Base-by-base conservation (phyloP, 1,140 invertebrate genomes). In the Lepidurus couesii region DNA sequence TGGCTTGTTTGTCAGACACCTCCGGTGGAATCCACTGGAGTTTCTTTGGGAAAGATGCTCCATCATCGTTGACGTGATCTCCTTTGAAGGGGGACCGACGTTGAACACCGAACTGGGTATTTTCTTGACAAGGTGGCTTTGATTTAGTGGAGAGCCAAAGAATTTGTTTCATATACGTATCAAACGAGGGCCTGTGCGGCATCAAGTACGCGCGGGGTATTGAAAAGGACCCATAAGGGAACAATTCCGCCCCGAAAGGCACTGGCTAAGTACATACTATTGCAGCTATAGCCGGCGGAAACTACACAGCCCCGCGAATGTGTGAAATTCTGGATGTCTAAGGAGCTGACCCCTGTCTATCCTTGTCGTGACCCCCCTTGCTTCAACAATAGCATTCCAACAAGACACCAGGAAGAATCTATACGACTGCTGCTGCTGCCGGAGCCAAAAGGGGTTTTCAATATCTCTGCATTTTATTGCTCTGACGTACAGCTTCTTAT, bases 91-190 rank as follows among this genome's bases (percentile, higher is more conserved):
- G 53, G 53, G 13, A 21, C 6, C 53, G 16, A 16, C 21, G 53
- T 65, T 65, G 16, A 65, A 65, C 53, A 65, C 53, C 13, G 53
- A 65, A n/a, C 53, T 65, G 53, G 53, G 21, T 13, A 65, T 65
- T 65, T 65, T 65, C 53, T 65, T 65, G 53, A 65, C 53, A 65
- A 65, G 53, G 53, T 65, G 53, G 53, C 53, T 65, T 65, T 65
- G 53, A 65, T 65, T 65, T 65, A 65, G 53, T 65, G 16, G 53
- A 65, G 53, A 16, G 16, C 10, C 16, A 65, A 65, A 65, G 53
- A 65, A 65, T 65, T 65, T 21, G 53, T 65, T 65, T 65, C 53
- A 65, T 65, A 34, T 34, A 0, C 3, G 34, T 34, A 34, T 34
- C 34, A 34, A 34, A 34, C 34, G 34, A 34, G 34, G 34, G 34